These are phyloP conservation scores for Sinohyriopsis cumingii DNA, from an alignment of 2,888 invertebrate genomes.

Conservation along the genomic window DNA sequence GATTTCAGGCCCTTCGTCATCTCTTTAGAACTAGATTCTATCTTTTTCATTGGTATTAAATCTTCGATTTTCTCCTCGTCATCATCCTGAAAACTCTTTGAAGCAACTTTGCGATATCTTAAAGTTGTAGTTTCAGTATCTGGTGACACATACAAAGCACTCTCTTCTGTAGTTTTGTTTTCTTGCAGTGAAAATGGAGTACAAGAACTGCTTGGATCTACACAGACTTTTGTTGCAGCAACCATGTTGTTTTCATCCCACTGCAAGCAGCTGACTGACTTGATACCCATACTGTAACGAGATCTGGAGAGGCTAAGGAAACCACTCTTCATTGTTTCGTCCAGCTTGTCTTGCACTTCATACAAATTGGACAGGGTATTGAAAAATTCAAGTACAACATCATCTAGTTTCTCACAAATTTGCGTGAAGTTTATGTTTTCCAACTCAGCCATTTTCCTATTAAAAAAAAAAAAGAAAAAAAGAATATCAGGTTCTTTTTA, in stretches of 20 bases:
- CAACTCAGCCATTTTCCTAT: too few relatives aligned
- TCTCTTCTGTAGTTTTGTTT: constrained; percentile 7
- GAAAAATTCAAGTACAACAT: constrained; percentile 44
- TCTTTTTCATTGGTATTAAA: neutral
- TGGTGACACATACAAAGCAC: constrained; percentile 2
- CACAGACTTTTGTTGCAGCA: constrained; percentile 38
- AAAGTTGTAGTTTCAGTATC: constrained; percentile 10
- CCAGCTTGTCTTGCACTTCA: constrained; percentile 38
- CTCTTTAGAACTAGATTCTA: neutral
- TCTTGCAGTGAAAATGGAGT: constrained; percentile 2
- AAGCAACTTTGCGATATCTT: constrained; percentile 23
- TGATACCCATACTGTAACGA: constrained; percentile 59
- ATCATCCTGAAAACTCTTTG: constrained; percentile 10
- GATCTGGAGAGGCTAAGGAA: constrained; percentile 53
- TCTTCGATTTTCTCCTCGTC: constrained; percentile 12
- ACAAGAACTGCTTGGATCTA: neutral
- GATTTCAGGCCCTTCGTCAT: neutral
- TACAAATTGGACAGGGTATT: constrained; percentile 37
- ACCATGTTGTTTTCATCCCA: constrained; percentile 49
- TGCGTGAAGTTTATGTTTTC: constrained; percentile 14
- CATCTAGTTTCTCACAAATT: constrained; percentile 42
- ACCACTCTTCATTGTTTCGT: constrained; percentile 43
- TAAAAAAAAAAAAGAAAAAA: too few relatives aligned
- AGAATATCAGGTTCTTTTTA: too few relatives aligned
- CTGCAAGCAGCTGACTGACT: constrained; percentile 51